Percentiles rank a stretch among this genome's conserved stretches.
Conservation (phyloP, 2,113 vertebrate species). For the Otus sunia region DNA sequence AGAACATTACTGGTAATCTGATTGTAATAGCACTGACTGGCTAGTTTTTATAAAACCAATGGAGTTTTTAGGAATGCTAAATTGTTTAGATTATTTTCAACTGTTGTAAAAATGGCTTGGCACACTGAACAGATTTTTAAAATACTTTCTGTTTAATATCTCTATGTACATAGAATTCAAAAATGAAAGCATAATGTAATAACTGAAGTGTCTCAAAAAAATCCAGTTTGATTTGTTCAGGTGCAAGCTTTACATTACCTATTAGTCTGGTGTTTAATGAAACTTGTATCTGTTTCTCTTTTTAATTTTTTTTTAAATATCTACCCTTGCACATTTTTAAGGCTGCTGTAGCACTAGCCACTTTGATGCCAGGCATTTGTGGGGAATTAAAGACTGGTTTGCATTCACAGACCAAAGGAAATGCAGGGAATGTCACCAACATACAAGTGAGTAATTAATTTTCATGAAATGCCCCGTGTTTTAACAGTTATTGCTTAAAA, state of each 20-base stretch:
- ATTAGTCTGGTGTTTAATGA: background rate
- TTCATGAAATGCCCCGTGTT: constrained; percentile 34
- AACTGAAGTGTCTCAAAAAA: background rate
- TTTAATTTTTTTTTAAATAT: background rate
- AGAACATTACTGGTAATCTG: background rate
- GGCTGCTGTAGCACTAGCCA: background rate
- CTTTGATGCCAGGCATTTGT: background rate
- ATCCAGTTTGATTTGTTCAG: background rate
- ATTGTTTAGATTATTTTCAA: constrained; percentile 16
- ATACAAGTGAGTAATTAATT: constrained; percentile 36
- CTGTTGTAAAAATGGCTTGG: background rate
- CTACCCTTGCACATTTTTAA: background rate
- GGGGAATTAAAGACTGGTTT: background rate
- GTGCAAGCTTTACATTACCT: background rate
- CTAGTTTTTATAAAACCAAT: constrained; percentile 21
- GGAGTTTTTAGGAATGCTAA: constrained; percentile 6
- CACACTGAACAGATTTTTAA: background rate
- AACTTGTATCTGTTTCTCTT: background rate
- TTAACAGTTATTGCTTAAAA: constrained; percentile 53
- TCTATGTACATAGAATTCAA: background rate
- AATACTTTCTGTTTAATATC: background rate
- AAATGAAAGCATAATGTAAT: background rate
- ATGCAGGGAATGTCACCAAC: background rate
- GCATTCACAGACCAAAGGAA: constrained; percentile 4
- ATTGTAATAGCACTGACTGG: background rate